Evolutionary conservation across 2,888 invertebrate species (phyloP), one percentile per base, ranked within the genome.

Genomic region (Drosophila glabriapex): DNA sequence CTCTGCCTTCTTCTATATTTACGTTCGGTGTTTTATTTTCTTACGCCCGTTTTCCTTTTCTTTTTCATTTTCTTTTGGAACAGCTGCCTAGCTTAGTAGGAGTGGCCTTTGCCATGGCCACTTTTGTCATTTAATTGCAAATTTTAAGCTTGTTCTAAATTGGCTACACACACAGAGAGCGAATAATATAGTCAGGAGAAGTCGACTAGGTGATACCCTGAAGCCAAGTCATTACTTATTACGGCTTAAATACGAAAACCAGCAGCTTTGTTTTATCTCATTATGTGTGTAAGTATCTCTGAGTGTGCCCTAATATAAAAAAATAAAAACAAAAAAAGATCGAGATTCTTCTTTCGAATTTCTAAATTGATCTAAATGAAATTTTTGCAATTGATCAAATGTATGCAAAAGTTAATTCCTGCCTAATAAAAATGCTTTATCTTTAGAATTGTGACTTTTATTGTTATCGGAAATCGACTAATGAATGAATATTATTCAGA

Each of bases 81-180:
- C 46, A 46, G 46, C 46, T 46, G 46, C 4, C 46, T 16, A 16
- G 62, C 43, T 66, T 68, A 29, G 63, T 78, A 78, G 86, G 82
- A 75, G 81, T 83, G 67, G 69, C 58, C 41, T 58, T 41, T 31
- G 58, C 58, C 37, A 43, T 49, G 55, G 72, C 63, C 69, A 41
- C 73, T 46, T 79, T 80, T 77, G 77, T 60, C 78, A 89, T 87
- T 89, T 87, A 85, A 85, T 89, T 89, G 82, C 85, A 84, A 87
- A 89, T 85, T 89, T 82, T 87, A 85, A 80, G 88, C 87, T 85
- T 75, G 80, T 73, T 81, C 87, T 71, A 81, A 82, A 87, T 82
- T 84, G 81, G 66, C 62, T 41, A 41, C 58, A 61, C 58, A 63
- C 65, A 58, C 39, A 66, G 9, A 22, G 12, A 3, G 6, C 6